phyloP scores from a whole-genome alignment of 2,888 invertebrate species.

The Smittia aterrima region DNA sequence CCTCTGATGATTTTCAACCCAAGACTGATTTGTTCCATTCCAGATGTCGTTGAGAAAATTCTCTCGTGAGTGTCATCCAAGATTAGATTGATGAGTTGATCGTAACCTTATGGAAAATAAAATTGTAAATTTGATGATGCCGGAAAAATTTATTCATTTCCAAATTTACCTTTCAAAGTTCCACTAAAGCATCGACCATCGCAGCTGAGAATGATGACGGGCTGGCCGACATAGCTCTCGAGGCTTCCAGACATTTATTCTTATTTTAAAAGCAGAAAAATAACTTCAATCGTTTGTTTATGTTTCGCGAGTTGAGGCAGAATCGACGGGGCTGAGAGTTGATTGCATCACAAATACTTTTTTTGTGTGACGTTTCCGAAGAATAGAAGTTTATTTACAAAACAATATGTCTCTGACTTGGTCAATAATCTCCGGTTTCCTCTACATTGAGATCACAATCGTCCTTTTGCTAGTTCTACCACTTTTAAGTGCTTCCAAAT shows the following conservation, averaged over 20 bases:
- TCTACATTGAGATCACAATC: no score
- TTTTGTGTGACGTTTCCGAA: no score
- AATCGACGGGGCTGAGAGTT: no score
- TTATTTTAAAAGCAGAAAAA: no score
- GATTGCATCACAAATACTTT: no score
- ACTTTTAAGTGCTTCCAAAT: no score
- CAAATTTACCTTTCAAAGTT: constrained; percentile 67
- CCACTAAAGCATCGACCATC: constrained; percentile 97
- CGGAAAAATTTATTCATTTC: not conserved
- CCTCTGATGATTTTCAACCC: constrained; percentile 97
- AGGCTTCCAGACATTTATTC: constrained; percentile 61
- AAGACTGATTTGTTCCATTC: constrained; percentile 92
- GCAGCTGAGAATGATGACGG: constrained; percentile 92
- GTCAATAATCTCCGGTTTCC: no score
- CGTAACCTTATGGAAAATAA: constrained; percentile 69
- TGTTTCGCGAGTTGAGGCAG: no score
- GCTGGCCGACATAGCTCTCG: constrained; percentile 85
- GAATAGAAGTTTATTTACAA: no score
- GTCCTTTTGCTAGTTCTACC: no score
- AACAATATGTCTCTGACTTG: no score
- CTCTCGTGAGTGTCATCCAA: constrained; percentile 97
- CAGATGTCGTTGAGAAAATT: constrained; percentile 89
- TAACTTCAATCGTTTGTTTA: no score
- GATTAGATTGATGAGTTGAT: constrained; percentile 98
- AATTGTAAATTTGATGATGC: not conserved